Base-by-base conservation (phyloP, 2,888 invertebrate species). In the Acanthosepion lycidas region DNA sequence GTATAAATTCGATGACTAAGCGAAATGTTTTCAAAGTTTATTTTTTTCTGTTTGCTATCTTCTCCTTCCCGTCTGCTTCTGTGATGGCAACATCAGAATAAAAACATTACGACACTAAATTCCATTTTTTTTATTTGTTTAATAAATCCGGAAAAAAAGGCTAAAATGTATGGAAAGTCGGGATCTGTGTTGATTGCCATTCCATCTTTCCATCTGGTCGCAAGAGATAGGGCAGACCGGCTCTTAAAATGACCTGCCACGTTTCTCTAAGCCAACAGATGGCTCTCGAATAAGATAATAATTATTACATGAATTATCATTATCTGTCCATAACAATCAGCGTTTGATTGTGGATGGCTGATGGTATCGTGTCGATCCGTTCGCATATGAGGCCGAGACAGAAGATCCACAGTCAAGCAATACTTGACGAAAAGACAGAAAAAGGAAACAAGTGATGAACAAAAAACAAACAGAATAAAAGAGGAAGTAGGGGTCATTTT, bases 191-290 rank as follows among this genome's bases (percentile, higher is more conserved):
- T 59, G 20, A 20, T 59, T 59, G 23, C 20, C 59, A 59, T 23
- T 59, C 59, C 59, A 59, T 59, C 59, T 59, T 2, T 59, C 20
- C 59, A 59, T 59, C 59, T 59, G 59, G 59, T 59, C 3, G 59
- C 59, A 59, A 59, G 59, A 59, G 59, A 59, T 59, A 59, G 59
- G 59, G 26, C 59, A 59, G 59, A 23, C 33, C 15, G 15, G n/a
- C 78, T 18, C 78, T n/a, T 78, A 5, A 78, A 33, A 78, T n/a
- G 78, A 78, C 78, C 78, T n/a, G 78, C n/a, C 12, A n/a, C n/a
- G 78, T 78, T 78, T 78, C n/a, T n/a, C 78, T 78, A n/a, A n/a
- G 78, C 78, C 78, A 78, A n/a, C 78, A n/a, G 78, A 78, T 78
- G 78, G 78, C 78, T 15, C 78, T 78, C 78, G 12, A 33, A 33